These are phyloP conservation scores for Onychomys torridus DNA, from an alignment of 2,797 vertebrate species.

Conservation along the genomic window DNA sequence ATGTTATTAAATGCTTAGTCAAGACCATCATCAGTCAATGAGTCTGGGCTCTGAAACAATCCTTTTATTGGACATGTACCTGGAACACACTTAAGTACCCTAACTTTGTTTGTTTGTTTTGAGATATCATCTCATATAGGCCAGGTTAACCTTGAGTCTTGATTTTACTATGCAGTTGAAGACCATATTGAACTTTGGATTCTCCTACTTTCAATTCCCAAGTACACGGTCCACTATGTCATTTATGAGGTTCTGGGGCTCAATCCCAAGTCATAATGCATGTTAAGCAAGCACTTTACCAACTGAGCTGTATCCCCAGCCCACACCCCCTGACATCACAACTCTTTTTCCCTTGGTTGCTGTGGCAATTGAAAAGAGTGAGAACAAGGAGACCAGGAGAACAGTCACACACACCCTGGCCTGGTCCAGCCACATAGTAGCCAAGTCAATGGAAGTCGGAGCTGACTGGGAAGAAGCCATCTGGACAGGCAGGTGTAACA, in stretches of 20 bases:
- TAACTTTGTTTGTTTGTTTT: not conserved
- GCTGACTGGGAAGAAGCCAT: not conserved
- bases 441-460: not conserved
- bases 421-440: too few relatives aligned
- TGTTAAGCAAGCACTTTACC: not conserved
- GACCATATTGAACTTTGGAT: not conserved
- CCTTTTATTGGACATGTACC: not conserved
- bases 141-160: not conserved
- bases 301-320: not conserved
- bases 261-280: not conserved
- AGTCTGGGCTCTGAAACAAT: not conserved
- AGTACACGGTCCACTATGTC: not conserved
- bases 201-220: not conserved
- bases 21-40: not conserved
- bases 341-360: not conserved
- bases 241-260: not conserved
- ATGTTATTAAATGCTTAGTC: not conserved
- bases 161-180: not conserved
- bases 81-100: not conserved
- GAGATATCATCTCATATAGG: not conserved
- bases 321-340: not conserved
- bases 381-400: not conserved
- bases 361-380: not conserved
- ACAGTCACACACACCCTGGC: not conserved
- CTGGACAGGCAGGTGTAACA: not conserved